Conservation (phyloP, 2,797 vertebrate species). For the Cynopterus sphinx region DNA sequence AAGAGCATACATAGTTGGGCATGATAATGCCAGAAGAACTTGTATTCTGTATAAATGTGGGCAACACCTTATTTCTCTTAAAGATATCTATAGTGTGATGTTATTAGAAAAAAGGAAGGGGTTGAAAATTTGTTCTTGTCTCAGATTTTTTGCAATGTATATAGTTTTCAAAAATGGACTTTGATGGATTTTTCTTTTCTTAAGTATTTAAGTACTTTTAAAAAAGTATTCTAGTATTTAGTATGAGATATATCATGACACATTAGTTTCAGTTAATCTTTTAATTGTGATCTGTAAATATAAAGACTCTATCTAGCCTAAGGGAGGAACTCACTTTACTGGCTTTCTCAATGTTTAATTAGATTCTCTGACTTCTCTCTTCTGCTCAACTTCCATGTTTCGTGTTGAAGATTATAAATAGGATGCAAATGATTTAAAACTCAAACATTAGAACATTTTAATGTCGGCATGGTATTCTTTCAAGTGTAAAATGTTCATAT, state of each 20-base stretch:
- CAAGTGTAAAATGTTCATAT: not conserved
- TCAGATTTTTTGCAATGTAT: conserved; percentile 31
- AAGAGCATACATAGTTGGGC: conserved; percentile 75
- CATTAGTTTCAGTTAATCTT: conserved; percentile 22
- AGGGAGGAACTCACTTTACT: not conserved
- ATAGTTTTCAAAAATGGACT: conserved; percentile 27
- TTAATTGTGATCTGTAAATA: not conserved
- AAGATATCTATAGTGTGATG: not conserved
- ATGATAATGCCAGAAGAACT: conserved; percentile 79
- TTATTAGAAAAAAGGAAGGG: conserved; percentile 4
- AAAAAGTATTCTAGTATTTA: not conserved
- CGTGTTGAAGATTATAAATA: not conserved
- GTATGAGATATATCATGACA: not conserved
- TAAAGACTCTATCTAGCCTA: not conserved
- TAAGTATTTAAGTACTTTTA: not conserved
- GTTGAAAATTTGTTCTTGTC: not conserved
- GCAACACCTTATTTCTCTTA: conserved; percentile 43
- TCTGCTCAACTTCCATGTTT: not conserved
- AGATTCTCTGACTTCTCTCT: not conserved
- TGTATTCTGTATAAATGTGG: conserved; percentile 55
- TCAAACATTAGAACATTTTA: not conserved
- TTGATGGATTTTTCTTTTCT: conserved; percentile 26
- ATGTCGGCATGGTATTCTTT: not conserved
- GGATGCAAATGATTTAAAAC: not conserved
- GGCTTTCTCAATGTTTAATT: not conserved